Percentiles rank a stretch among this genome's conserved stretches.
phyloP scores from a whole-genome alignment of 2,113 vertebrate species.

The Phasianus colchicus region DNA sequence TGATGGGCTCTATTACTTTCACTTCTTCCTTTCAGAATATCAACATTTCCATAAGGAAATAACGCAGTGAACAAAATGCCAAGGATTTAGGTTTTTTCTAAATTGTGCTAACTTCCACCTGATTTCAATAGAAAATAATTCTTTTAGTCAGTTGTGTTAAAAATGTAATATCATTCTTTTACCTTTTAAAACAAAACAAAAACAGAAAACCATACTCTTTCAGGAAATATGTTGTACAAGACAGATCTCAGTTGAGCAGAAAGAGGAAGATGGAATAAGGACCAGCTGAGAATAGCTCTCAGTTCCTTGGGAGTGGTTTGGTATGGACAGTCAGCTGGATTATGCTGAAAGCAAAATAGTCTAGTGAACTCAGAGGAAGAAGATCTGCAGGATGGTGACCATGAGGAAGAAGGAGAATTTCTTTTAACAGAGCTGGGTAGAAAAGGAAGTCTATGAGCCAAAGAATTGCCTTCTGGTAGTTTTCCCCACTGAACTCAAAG shows the following conservation, averaged over 20 bases:
- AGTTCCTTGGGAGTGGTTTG: fast-evolving
- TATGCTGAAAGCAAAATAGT: background rate
- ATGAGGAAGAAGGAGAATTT: background rate
- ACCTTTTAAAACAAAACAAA: background rate
- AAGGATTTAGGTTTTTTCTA: background rate
- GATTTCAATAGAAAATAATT: background rate
- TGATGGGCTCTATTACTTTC: background rate
- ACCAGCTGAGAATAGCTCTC: background rate
- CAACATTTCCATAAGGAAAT: constrained; percentile 11
- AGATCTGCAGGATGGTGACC: background rate
- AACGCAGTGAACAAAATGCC: background rate
- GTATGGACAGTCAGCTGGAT: background rate
- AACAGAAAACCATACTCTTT: background rate
- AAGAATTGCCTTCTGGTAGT: background rate
- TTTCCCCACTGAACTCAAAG: background rate
- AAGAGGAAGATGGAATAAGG: background rate
- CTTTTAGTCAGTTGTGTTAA: background rate
- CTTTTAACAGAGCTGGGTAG: background rate
- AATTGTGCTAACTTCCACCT: background rate
- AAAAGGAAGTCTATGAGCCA: background rate
- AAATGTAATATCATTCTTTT: background rate
- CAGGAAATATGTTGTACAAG: background rate
- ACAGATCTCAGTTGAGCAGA: background rate
- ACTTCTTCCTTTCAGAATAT: background rate
- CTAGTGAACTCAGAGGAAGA: background rate